A percentile compares a stretch with the other conserved stretches of the same genome.
phyloP scores from a whole-genome alignment of 1,140 invertebrate genomes.

The Diachasmimorpha longicaudata region DNA sequence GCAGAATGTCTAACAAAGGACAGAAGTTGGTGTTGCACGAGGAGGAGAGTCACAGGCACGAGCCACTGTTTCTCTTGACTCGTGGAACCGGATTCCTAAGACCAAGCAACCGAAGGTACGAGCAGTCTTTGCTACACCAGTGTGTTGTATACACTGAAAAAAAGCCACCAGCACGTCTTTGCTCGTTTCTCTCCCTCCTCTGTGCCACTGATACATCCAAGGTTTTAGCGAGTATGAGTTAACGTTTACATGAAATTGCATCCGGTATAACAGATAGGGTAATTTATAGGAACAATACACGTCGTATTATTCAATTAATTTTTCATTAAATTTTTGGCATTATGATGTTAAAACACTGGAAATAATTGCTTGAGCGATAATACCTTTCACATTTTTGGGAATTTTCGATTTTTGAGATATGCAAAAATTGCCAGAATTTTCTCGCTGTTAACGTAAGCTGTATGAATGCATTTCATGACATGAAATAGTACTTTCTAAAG shows the following conservation, averaged over 20 bases:
- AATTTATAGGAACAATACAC: not conserved
- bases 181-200: not conserved
- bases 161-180: not conserved
- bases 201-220: not conserved
- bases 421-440: too few relatives aligned
- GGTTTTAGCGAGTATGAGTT: not conserved
- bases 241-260: not conserved
- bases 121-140: not conserved
- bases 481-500: too few relatives aligned
- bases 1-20: not conserved
- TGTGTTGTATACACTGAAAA: slow-evolving; percentile 11
- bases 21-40: not conserved
- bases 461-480: too few relatives aligned
- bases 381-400: too few relatives aligned
- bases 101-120: slow-evolving; percentile 17
- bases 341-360: too few relatives aligned
- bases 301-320: not conserved
- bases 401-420: too few relatives aligned
- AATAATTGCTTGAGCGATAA: too few relatives aligned
- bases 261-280: not conserved
- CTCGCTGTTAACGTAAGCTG: too few relatives aligned
- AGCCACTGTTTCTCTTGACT: slow-evolving; percentile 22
- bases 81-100: slow-evolving; percentile 39
- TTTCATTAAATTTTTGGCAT: not conserved
- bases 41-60: not conserved